These are phyloP conservation scores for Coelogynopora nodosa DNA, from an alignment of 2,888 invertebrate genomes.

Conservation along the genomic window DNA sequence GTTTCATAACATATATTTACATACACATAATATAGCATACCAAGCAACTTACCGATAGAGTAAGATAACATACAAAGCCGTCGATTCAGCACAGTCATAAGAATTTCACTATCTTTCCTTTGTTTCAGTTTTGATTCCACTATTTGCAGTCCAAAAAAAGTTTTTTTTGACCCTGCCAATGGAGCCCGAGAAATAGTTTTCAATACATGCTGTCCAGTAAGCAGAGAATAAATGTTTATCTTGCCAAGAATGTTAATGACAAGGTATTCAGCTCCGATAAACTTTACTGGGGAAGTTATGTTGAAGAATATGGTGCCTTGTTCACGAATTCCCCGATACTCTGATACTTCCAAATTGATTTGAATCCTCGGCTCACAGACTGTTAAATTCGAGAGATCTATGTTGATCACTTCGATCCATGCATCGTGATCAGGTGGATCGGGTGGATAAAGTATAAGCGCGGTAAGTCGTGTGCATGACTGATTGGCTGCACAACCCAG, in stretches of 20 bases:
- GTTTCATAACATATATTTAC: too few relatives aligned
- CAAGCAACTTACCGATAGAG: neutral
- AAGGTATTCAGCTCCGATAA: conserved; percentile 54
- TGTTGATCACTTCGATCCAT: conserved; percentile 47
- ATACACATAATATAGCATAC: too few relatives aligned
- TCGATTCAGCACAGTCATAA: neutral
- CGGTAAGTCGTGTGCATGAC: neutral
- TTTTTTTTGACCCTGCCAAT: neutral
- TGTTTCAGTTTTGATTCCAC: neutral
- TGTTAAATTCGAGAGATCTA: conserved; percentile 52
- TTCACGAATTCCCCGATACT: conserved; percentile 49
- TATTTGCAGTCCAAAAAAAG: neutral
- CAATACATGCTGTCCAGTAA: conserved; percentile 52
- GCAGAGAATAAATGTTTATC: conserved; percentile 52
- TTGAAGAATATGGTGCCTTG: conserved; percentile 49
- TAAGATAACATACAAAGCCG: neutral
- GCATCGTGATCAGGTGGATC: neutral
- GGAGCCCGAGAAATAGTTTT: neutral
- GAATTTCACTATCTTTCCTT: neutral
- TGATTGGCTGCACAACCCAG: neutral
- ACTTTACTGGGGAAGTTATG: conserved; percentile 52
- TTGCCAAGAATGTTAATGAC: conserved; percentile 52
- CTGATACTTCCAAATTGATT: conserved; percentile 50
- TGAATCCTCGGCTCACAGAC: conserved; percentile 52
- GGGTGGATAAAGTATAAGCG: conserved; percentile 19